Conservation (phyloP, 2,888 invertebrate genomes). For the Protonemura montana region DNA sequence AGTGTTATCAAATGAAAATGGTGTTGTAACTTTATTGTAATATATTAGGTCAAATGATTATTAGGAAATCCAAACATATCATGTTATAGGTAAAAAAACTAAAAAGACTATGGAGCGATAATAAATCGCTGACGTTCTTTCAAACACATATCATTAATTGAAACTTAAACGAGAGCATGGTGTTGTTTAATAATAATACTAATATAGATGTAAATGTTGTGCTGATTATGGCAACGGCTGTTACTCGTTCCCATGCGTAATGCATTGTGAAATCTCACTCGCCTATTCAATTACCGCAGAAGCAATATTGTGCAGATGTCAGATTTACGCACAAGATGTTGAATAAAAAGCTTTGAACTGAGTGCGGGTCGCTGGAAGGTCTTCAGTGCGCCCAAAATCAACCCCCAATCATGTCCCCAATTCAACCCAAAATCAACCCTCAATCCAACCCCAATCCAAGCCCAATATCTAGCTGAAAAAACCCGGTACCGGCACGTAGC, state of each 20-base stretch:
- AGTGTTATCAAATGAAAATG: slow-evolving; percentile 25
- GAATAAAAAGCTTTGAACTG: not conserved
- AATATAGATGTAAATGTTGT: not conserved
- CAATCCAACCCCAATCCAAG: no score
- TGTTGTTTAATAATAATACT: not conserved
- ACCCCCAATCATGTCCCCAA: no score
- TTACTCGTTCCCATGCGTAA: not conserved
- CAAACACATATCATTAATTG: slow-evolving; percentile 35
- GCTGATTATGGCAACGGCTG: no score
- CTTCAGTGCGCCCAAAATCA: no score
- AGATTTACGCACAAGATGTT: not conserved
- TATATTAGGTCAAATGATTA: slow-evolving; percentile 29
- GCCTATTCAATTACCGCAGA: slow-evolving; percentile 8
- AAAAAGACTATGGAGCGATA: slow-evolving; percentile 48
- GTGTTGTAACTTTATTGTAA: slow-evolving; percentile 21
- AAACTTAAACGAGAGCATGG: not conserved
- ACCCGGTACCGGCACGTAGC: no score
- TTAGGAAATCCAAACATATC: slow-evolving; percentile 47
- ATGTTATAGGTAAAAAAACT: slow-evolving; percentile 35
- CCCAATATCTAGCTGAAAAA: no score
- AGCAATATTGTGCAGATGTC: slow-evolving; percentile 35
- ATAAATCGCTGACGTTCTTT: slow-evolving; percentile 35
- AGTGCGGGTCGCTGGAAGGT: not conserved
- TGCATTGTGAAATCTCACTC: not conserved
- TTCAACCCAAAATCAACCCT: no score